Conservation (phyloP, 2,797 vertebrate species). For the Bryconaethiops microstoma region DNA sequence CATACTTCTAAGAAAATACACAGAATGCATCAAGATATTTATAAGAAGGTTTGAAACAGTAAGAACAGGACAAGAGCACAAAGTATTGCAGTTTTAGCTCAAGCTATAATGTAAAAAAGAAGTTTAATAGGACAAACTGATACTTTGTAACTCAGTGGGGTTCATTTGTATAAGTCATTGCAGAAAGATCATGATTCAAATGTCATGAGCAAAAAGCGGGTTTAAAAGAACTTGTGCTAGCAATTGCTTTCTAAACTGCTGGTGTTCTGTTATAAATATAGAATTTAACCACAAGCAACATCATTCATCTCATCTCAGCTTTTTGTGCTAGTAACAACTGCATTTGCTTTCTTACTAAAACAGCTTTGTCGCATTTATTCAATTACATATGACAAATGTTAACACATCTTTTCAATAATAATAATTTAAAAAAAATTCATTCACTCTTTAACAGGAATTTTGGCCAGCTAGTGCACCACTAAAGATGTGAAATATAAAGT, state of each 20-base stretch:
- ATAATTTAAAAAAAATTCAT: too few relatives aligned
- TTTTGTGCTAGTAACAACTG: too few relatives aligned
- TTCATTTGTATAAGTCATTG: slow-evolving; percentile 1
- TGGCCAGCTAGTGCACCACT: not conserved
- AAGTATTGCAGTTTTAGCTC: too few relatives aligned
- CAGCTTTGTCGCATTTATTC: slow-evolving; percentile 9
- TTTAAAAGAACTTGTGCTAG: not conserved
- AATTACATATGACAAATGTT: slow-evolving; percentile 18
- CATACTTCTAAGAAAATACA: too few relatives aligned
- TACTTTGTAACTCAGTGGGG: too few relatives aligned
- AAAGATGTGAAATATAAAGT: not conserved
- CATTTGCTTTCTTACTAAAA: too few relatives aligned
- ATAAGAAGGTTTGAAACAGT: too few relatives aligned
- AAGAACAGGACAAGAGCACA: too few relatives aligned
- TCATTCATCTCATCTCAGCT: not conserved
- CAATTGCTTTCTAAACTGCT: not conserved
- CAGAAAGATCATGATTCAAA: not conserved
- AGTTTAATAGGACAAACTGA: too few relatives aligned
- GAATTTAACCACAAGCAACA: not conserved
- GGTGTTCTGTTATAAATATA: not conserved
- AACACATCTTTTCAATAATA: too few relatives aligned
- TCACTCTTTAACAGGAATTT: not conserved
- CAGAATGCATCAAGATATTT: too few relatives aligned
- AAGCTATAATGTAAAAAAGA: too few relatives aligned
- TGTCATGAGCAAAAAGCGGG: not conserved